A percentile compares a stretch with the other conserved stretches of the same genome.
Conservation (phyloP, 2,113 vertebrate genomes). For the Varanus komodoensis region DNA sequence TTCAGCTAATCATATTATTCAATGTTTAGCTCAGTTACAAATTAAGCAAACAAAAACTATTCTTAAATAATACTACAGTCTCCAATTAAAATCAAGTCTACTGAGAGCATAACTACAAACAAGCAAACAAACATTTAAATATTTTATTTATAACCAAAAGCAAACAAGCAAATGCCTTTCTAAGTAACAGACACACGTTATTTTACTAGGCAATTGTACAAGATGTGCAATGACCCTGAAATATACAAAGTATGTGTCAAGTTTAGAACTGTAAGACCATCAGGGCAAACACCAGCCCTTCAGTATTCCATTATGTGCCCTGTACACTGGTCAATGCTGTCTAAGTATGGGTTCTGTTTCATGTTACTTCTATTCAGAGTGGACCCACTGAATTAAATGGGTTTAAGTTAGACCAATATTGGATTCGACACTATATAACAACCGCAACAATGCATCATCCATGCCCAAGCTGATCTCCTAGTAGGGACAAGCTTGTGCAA, state of each 20-base stretch:
- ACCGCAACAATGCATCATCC: background rate
- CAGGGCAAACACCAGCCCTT: background rate
- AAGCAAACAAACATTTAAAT: background rate
- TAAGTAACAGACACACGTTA: background rate
- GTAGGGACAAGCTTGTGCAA: background rate
- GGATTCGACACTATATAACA: background rate
- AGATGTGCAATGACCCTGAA: background rate
- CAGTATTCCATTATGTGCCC: background rate
- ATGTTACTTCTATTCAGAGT: too few relatives aligned
- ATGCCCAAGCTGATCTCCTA: background rate
- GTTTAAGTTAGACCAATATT: too few relatives aligned
- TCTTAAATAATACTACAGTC: background rate
- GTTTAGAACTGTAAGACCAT: background rate
- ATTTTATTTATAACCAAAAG: constrained; percentile 1
- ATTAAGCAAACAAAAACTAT: constrained; percentile 4
- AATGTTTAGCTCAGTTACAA: constrained; percentile 53
- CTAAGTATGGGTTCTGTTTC: background rate
- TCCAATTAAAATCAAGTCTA: background rate
- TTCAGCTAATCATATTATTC: constrained; percentile 65
- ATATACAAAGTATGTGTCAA: background rate
- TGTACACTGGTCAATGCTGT: background rate
- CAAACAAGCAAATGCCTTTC: constrained; percentile 27
- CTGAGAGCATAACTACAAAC: constrained; percentile 6
- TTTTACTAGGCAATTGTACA: background rate
- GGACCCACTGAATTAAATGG: too few relatives aligned